Evolutionary conservation across 2,797 vertebrate species (phyloP).

Genomic region (Arremon brunneinucha): DNA sequence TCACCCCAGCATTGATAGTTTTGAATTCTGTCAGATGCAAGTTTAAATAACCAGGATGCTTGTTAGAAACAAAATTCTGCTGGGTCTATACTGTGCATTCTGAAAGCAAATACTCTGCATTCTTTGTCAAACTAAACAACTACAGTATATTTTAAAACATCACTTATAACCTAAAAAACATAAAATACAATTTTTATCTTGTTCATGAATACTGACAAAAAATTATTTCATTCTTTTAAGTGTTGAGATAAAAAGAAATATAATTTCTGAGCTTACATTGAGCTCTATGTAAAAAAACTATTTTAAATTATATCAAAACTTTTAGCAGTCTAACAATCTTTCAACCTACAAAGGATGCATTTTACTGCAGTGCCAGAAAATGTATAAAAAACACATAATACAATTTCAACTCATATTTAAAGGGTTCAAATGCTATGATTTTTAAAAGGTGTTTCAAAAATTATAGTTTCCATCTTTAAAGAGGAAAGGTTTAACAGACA

Average conservation of each 20-base stretch:
- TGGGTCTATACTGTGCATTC: neutral
- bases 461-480: neutral
- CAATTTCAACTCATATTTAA: neutral
- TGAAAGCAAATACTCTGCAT: neutral
- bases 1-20: neutral
- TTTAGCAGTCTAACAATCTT: neutral
- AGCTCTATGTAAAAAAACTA: neutral
- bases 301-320: neutral
- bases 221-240: neutral
- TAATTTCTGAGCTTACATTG: neutral
- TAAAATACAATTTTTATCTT: neutral
- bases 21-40: neutral
- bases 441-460: neutral
- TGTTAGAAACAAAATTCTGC: neutral
- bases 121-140: neutral
- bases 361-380: neutral
- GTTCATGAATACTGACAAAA: neutral
- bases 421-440: neutral
- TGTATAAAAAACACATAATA: neutral
- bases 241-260: neutral
- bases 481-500: neutral
- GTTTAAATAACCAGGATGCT: neutral
- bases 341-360: neutral
- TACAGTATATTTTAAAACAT: neutral
- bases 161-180: neutral